Conservation (phyloP, 2,113 vertebrate species). For the Sturnus vulgaris region DNA sequence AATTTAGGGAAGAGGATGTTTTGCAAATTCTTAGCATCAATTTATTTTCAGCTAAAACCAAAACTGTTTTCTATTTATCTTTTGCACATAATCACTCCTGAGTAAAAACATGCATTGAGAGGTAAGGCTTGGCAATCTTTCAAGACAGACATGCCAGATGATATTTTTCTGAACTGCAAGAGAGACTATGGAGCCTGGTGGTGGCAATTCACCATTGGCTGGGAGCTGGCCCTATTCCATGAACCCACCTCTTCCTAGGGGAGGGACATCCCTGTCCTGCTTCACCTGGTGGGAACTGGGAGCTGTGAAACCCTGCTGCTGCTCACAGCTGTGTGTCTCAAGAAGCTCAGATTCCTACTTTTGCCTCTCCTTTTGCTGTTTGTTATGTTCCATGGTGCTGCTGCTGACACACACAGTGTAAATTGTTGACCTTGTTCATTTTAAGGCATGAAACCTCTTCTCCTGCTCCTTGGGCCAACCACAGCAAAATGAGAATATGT, state of each 20-base stretch:
- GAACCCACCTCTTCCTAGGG: not conserved
- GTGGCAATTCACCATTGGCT: not conserved
- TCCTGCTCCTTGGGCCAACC: not conserved
- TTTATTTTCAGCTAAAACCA: not conserved
- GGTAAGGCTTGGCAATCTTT: not conserved
- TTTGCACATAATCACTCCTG: not conserved
- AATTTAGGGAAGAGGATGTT: not conserved
- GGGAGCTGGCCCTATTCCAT: not conserved
- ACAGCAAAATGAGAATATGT: not conserved
- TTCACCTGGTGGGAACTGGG: not conserved
- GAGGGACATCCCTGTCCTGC: not conserved
- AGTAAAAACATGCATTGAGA: not conserved
- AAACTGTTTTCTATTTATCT: constrained; percentile 23
- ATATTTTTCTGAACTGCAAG: not conserved
- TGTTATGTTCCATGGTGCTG: not conserved
- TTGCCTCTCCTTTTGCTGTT: not conserved
- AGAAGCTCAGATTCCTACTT: not conserved
- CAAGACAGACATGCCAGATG: not conserved
- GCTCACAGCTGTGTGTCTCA: not conserved
- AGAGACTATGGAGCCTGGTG: not conserved
- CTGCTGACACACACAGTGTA: not conserved
- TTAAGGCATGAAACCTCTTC: not conserved
- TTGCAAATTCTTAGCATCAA: not conserved
- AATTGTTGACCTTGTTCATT: not conserved
- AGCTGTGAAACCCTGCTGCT: not conserved